These are phyloP conservation scores for Sinopyrophorus schimmeli DNA, from an alignment of 2,888 invertebrate species.

Conservation along the genomic window DNA sequence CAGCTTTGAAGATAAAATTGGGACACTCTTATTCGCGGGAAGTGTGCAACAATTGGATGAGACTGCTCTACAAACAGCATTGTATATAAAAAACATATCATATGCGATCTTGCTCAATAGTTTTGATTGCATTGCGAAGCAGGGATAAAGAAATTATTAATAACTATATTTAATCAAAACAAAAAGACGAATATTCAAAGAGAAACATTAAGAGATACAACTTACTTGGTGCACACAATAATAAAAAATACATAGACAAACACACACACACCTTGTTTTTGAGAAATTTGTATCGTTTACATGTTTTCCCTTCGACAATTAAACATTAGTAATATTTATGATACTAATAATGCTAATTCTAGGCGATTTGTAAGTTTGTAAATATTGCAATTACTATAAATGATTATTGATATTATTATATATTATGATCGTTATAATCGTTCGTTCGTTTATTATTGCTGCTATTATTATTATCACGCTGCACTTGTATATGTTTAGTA, in stretches of 20 bases:
- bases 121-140: conserved; percentile 4
- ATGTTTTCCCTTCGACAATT: no score
- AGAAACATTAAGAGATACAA: not conserved
- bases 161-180: not conserved
- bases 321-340: conserved; percentile 2
- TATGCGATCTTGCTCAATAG: conserved; percentile 20
- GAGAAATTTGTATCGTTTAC: no score
- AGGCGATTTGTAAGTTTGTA: conserved; percentile 36
- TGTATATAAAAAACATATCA: conserved; percentile 24
- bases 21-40: no score
- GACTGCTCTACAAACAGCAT: conserved; percentile 22
- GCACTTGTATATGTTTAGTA: conserved; percentile 44
- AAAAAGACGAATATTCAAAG: not conserved
- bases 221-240: no score
- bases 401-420: conserved; percentile 32
- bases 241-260: no score
- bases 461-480: conserved; percentile 38
- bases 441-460: conserved; percentile 39
- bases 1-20: no score
- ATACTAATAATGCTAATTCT: conserved; percentile 8
- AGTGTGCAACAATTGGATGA: no score
- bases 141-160: not conserved
- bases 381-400: conserved; percentile 35
- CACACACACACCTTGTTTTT: no score
- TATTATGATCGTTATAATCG: conserved; percentile 34